Evolutionary conservation across 2,113 vertebrate species (phyloP).

Genomic region (Chaenocephalus aceratus): DNA sequence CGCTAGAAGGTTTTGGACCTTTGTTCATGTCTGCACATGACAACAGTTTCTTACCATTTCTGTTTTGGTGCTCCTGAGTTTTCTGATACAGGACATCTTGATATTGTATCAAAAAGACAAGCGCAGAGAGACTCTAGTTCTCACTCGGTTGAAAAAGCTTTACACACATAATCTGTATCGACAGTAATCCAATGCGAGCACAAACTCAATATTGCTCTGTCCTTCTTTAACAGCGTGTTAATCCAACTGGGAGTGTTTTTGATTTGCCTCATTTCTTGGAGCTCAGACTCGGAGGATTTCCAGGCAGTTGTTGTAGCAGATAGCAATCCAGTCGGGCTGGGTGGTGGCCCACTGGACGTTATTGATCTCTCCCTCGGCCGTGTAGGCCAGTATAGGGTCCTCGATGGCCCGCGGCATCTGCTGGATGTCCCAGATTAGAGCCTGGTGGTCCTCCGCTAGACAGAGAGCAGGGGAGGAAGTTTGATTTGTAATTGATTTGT

Average conservation of each 20-base stretch:
- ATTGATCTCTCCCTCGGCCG: conserved; percentile 98
- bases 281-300: conserved; percentile 86
- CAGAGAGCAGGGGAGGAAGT: conserved; percentile 19
- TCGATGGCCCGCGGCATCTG: conserved; percentile 98
- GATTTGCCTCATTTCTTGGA: conserved; percentile 2
- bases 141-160: conserved; percentile 6
- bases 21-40: not conserved
- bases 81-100: conserved; percentile 10
- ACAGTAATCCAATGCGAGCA: conserved; percentile 1
- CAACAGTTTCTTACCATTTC: conserved; percentile 20
- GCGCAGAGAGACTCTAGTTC: not conserved
- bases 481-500: conserved; percentile 43
- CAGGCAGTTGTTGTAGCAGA: conserved; percentile 99
- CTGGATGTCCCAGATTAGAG: conserved; percentile 99
- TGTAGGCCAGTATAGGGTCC: conserved; percentile 98
- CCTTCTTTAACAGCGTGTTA: conserved; percentile 7
- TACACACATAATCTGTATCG: conserved; percentile 20
- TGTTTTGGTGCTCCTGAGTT: conserved; percentile 2
- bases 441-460: conserved; percentile 97
- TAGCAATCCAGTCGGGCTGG: conserved; percentile 98
- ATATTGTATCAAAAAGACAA: conserved; percentile 8
- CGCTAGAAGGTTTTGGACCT: not conserved
- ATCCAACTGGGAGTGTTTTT: conserved; percentile 23
- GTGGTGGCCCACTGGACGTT: conserved; percentile 99
- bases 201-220: not conserved